Evolutionary conservation across 2,797 vertebrate genomes (phyloP), one percentile per base, ranked within the genome.

Genomic region (Phalanger gymnotis): DNA sequence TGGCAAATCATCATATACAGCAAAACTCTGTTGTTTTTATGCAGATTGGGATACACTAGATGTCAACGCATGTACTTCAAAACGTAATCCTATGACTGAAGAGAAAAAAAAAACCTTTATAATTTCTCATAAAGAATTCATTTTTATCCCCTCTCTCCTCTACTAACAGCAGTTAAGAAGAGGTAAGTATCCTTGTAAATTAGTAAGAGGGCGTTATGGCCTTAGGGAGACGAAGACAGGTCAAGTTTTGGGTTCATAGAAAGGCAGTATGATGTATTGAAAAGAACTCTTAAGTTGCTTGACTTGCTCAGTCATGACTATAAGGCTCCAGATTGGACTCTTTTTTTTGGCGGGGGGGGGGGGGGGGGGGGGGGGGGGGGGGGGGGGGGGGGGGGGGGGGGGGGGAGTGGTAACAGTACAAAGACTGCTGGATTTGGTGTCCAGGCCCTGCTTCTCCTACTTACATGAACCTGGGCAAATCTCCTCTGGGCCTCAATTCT

Each of bases 351-450:
- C 31, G 12, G 3, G 53, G 53, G n/a, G n/a, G n/a, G n/a, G n/a
- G n/a, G n/a, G n/a, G n/a, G n/a, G n/a, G n/a, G n/a, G 4, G 4
- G n/a, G n/a, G n/a, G n/a, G n/a, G n/a, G n/a, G n/a, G n/a, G n/a
- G n/a, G n/a, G n/a, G n/a, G n/a, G 1, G 19, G 34, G 61, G 13
- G 4, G 0, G 28, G n/a, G n/a, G n/a, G n/a, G n/a, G 1, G 19
- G 34, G 61, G 13, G 4, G 0, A 7, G 34, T 31, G 5, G 5
- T n/a, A 66, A n/a, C n/a, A 81, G 19, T 81, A 81, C 16, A 40
- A 66, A 66, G 66, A 81, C n/a, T 81, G 2, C 19, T 40, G 16
- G n/a, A 11, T 47, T 81, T 22, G 61, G n/a, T 19, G 5, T 81
- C n/a, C n/a, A 25, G n/a, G 4, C 7, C 66, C 66, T 81, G n/a